phyloP scores from a whole-genome alignment of 2,113 vertebrate species.

The Actenoides hombroni region DNA sequence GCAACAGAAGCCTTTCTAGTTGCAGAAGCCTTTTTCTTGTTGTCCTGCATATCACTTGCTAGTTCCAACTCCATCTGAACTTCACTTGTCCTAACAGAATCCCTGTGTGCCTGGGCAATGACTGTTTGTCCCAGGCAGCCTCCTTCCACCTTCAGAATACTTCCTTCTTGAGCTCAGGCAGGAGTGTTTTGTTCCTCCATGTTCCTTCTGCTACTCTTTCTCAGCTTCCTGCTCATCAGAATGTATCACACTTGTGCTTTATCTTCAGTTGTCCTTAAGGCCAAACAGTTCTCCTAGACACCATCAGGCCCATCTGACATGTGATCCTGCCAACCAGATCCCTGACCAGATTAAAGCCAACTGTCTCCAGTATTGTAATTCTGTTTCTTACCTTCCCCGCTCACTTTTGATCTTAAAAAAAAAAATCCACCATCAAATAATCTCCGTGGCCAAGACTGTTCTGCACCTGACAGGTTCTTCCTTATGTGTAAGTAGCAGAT shows the following conservation, averaged over 20 bases:
- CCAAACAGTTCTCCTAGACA: not conserved
- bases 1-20: not conserved
- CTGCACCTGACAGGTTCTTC: not conserved
- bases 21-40: not conserved
- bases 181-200: not conserved
- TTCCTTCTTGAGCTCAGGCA: not conserved
- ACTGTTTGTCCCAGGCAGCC: not conserved
- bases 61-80: not conserved
- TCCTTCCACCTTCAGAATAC: not conserved
- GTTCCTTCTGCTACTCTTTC: not conserved
- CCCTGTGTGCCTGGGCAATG: not conserved
- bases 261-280: not conserved
- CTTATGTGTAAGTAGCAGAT: not conserved
- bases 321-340: not conserved
- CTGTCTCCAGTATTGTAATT: not conserved
- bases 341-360: not conserved
- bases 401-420: not conserved
- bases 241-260: not conserved
- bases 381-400: not conserved
- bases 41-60: not conserved
- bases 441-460: not conserved
- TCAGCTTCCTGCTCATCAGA: not conserved
- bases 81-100: not conserved
- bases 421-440: not conserved
- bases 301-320: not conserved